Conservation (phyloP, 1,140 invertebrate genomes). For the Zelostemma sp. region DNA sequence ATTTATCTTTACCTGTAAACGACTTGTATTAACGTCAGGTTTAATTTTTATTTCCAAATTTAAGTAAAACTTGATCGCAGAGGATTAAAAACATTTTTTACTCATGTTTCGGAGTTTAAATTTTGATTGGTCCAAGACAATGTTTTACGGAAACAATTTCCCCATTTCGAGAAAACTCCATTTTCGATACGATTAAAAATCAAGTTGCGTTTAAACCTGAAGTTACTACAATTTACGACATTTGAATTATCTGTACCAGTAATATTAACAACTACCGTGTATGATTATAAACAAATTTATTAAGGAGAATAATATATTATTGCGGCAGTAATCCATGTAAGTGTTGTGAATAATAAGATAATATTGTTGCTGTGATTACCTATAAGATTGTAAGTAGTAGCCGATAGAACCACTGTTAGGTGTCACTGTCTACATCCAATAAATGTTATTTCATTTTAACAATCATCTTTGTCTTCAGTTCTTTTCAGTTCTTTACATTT, state of each 20-base stretch:
- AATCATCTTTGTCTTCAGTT: constrained; percentile 5
- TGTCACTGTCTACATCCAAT: constrained; percentile 70
- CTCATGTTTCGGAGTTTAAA: too few relatives aligned
- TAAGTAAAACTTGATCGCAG: too few relatives aligned
- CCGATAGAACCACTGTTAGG: constrained; percentile 68
- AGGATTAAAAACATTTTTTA: too few relatives aligned
- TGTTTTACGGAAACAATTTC: too few relatives aligned
- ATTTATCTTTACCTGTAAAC: constrained; percentile 40
- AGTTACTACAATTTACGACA: constrained; percentile 41
- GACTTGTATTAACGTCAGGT: constrained; percentile 43
- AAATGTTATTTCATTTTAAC: constrained; percentile 72
- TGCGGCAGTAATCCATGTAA: constrained; percentile 70
- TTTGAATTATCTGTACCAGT: constrained; percentile 63
- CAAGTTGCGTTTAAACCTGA: constrained; percentile 16
- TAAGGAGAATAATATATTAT: constrained; percentile 66
- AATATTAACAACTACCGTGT: constrained; percentile 65
- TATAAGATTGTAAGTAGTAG: constrained; percentile 72
- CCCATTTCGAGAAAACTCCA: too few relatives aligned
- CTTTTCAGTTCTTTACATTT: too few relatives aligned
- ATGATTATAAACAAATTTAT: constrained; percentile 69
- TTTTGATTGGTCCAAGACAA: too few relatives aligned
- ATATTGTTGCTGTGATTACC: constrained; percentile 73
- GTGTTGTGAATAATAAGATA: constrained; percentile 72
- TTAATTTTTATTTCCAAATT: constrained; percentile 15
- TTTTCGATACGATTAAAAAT: background rate